Base-by-base conservation (phyloP, 2,797 vertebrate genomes). In the Gorsachius magnificus region DNA sequence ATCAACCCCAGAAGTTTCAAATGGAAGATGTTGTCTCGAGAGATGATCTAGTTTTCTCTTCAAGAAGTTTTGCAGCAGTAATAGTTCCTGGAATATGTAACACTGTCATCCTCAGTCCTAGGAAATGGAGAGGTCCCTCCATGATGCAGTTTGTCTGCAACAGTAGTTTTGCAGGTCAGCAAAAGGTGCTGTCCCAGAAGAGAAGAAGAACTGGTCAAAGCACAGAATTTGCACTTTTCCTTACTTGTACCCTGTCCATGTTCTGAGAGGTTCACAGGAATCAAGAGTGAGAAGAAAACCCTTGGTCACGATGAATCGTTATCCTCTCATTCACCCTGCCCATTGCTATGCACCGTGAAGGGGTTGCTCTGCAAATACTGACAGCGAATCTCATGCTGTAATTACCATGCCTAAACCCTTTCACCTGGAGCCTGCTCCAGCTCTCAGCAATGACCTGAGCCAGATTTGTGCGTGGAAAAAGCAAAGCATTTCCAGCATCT, bases 1-100 rank as follows among this genome's bases (percentile, higher is more conserved):
- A 77, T 78, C 76, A 89, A 5, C 48, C 33, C 35, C 69, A 69
- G 54, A 65, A 78, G 53, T 77, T 57, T 87, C 31, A 89, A 65
- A 56, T 89, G 58, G 77, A 91, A 95, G 74, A n/a, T 83, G 29
- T 26, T 80, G 53, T 72, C 78, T 93, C 21, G 19, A 58, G 75
- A 95, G 75, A 68, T 50, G 51, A 61, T 87, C 54, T 83, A 41
- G 36, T 91, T 94, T 95, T 94, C 77, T 90, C 45, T 56, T 84
- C 68, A 70, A 25, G 57, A 78, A 50, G 50, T 69, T 86, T 86
- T 88, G 61, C 85, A 76, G 74, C 83, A 88, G 24, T 50, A 45
- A 21, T 9, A 63, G 72, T 28, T 95, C 51, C 60, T 93, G 77
- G 48, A 93, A 60, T 63, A 24, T 66, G 53, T 72, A 63, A 58